A percentile compares a stretch with the other conserved stretches of the same genome.
Conservation (phyloP, 2,888 invertebrate species). For the Noctua janthina region DNA sequence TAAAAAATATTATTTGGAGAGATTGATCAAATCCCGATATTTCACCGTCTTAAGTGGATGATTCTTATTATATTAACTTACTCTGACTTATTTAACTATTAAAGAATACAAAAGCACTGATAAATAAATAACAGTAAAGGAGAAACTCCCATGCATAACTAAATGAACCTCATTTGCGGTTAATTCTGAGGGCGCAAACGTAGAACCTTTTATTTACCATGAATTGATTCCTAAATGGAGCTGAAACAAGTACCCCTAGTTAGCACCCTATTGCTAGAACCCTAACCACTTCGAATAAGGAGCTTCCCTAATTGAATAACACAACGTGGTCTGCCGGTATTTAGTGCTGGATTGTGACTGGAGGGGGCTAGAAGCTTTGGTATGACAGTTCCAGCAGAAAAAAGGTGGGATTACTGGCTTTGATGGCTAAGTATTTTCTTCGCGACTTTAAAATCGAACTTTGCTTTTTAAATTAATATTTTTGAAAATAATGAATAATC, state of each 20-base stretch:
- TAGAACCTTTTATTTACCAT: slow-evolving; percentile 47
- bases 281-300: slow-evolving; percentile 55
- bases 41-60: too few species aligned
- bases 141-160: slow-evolving; percentile 12
- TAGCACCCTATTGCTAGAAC: slow-evolving; percentile 55
- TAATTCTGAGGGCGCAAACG: slow-evolving; percentile 34
- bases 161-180: slow-evolving; percentile 34
- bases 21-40: too few species aligned
- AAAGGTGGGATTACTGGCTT: background rate
- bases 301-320: slow-evolving; percentile 53
- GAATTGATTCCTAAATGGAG: slow-evolving; percentile 60
- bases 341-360: slow-evolving; percentile 36
- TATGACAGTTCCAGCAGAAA: background rate
- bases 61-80: background rate
- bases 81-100: background rate
- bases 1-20: too few species aligned
- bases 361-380: background rate
- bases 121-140: background rate
- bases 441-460: background rate
- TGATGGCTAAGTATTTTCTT: background rate
- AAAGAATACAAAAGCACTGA: background rate
- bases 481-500: background rate
- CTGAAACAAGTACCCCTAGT: slow-evolving; percentile 56
- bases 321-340: slow-evolving; percentile 43
- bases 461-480: background rate